Conservation (phyloP, 2,113 vertebrate species). For the Oncorhynchus nerka region DNA sequence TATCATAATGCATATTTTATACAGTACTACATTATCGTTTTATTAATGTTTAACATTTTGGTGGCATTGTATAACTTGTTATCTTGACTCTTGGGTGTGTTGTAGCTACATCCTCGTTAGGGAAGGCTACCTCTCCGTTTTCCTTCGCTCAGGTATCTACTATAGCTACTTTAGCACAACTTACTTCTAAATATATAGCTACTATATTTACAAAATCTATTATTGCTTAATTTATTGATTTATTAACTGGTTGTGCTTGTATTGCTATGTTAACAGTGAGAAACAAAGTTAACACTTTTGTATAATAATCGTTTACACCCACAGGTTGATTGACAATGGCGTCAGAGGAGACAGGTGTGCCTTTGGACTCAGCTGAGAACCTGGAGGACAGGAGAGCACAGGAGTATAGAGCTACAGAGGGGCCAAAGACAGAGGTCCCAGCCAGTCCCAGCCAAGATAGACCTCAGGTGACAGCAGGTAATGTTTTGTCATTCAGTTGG, state of each 20-base stretch:
- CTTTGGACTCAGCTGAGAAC: neutral
- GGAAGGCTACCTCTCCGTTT: too few species aligned
- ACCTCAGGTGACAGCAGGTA: slow-evolving; percentile 24
- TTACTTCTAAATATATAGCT: too few species aligned
- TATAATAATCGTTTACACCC: neutral
- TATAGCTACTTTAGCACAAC: too few species aligned
- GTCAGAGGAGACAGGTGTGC: slow-evolving; percentile 13
- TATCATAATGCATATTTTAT: neutral
- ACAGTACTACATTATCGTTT: neutral
- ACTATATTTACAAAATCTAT: too few species aligned
- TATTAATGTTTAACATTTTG: neutral
- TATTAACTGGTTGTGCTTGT: too few species aligned
- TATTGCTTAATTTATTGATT: too few species aligned
- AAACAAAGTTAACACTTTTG: neutral
- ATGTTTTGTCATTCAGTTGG: neutral
- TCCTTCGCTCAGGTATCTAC: too few species aligned
- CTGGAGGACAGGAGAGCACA: neutral
- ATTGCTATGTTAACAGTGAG: neutral
- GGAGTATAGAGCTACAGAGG: neutral
- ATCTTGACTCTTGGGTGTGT: too few species aligned
- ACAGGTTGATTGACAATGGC: slow-evolving; percentile 45
- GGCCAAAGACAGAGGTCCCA: neutral
- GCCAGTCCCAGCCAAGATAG: neutral
- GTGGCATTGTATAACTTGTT: neutral
- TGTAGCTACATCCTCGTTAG: too few species aligned